Percentiles rank a stretch among this genome's conserved stretches.
These are phyloP conservation scores for Chaunax sp. DNA, from an alignment of 2,797 vertebrate species.

Conservation along the genomic window DNA sequence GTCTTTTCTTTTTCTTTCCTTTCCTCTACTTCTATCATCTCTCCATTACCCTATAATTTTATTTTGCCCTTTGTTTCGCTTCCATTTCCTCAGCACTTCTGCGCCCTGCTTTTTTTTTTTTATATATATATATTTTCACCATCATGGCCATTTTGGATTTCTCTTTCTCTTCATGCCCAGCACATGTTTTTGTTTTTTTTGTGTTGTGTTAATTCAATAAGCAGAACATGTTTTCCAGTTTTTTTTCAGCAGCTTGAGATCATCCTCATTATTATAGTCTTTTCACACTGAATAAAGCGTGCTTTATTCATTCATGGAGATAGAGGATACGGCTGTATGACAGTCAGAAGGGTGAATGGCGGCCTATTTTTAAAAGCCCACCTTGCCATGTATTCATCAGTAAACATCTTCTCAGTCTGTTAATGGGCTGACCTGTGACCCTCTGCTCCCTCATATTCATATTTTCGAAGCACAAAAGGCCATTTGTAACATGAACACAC, in stretches of 20 bases:
- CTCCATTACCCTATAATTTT: not conserved
- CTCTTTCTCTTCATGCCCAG: not conserved
- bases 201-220: conserved; percentile 1
- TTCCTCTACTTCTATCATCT: not conserved
- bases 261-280: conserved; percentile 15
- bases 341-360: conserved; percentile 24
- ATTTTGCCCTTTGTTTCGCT: not conserved
- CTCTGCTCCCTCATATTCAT: not conserved
- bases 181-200: not conserved
- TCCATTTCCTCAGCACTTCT: not conserved
- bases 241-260: conserved; percentile 1
- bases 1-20: not conserved
- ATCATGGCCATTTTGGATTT: not conserved
- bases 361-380: not conserved
- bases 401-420: not conserved
- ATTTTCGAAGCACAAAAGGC: conserved; percentile 10
- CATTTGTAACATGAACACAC: not conserved
- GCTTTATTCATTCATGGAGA: not conserved
- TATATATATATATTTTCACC: not conserved
- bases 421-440: conserved; percentile 20
- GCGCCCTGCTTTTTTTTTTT: no score
- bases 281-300: conserved; percentile 8
- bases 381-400: not conserved
- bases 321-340: not conserved
- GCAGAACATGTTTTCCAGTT: conserved; percentile 26